A percentile compares a stretch with the other conserved stretches of the same genome.
Conservation (phyloP, 37 sponge, comb jelly and placozoan species). For the Mnemiopsis leidyi region DNA sequence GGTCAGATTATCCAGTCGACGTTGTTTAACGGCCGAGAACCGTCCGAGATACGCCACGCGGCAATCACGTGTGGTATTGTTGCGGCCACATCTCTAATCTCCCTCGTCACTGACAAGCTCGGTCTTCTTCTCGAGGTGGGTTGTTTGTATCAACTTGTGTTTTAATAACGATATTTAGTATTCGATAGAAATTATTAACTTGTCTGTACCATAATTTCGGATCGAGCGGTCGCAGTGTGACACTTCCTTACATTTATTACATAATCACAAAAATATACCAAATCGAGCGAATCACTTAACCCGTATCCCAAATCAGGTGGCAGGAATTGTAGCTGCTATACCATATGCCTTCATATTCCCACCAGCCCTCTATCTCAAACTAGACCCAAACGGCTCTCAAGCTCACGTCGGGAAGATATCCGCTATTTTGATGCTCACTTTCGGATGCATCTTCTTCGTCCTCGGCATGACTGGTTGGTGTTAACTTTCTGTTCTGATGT, state of each 20-base stretch:
- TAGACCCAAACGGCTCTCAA: conserved; percentile 15
- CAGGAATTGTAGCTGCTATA: conserved; percentile 49
- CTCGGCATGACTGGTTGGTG: conserved; percentile 38
- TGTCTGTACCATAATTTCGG: too few relatives aligned
- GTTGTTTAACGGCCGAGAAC: neutral
- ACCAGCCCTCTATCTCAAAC: conserved; percentile 52
- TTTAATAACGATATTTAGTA: too few relatives aligned
- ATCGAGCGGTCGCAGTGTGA: too few relatives aligned
- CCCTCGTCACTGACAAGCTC: conserved; percentile 24
- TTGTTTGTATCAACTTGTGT: neutral
- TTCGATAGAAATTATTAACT: too few relatives aligned
- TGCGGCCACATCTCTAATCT: neutral
- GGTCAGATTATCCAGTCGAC: conserved; percentile 49
- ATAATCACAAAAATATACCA: too few relatives aligned
- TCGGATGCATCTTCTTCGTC: conserved; percentile 43
- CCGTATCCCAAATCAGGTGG: neutral
- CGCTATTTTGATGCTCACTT: conserved; percentile 21
- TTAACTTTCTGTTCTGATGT: neutral
- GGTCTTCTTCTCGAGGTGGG: conserved; percentile 58
- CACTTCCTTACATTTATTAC: too few relatives aligned
- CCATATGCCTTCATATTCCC: conserved; percentile 63
- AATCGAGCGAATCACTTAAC: too few relatives aligned
- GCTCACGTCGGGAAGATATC: conserved; percentile 17
- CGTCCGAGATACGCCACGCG: conserved; percentile 41
- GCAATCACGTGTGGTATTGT: conserved; percentile 1